These are phyloP conservation scores for Drosophila anomelani DNA, from an alignment of 2,888 invertebrate genomes.

Conservation along the genomic window DNA sequence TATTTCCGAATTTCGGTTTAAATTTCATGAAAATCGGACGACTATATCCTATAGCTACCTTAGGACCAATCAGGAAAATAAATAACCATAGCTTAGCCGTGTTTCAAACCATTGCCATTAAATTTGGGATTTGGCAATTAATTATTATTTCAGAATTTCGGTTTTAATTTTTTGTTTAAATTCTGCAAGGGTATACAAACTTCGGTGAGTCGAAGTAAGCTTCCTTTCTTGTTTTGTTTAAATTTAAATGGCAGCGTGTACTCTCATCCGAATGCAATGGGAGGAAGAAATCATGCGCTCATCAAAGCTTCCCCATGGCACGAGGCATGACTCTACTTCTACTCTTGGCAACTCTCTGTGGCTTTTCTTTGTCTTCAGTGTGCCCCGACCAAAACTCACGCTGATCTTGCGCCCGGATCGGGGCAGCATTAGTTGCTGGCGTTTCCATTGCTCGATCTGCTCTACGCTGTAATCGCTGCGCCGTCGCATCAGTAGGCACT, in stretches of 20 bases:
- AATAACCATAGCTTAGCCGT: too few species aligned
- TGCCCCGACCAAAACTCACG: conserved; percentile 52
- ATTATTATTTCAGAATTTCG: too few species aligned
- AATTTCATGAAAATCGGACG: too few species aligned
- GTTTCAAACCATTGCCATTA: too few species aligned
- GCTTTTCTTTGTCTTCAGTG: conserved; percentile 23
- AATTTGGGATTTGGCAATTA: too few species aligned
- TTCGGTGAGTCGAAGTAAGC: too few species aligned
- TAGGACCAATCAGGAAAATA: too few species aligned
- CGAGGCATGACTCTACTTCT: not conserved
- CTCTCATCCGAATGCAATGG: conserved; percentile 2
- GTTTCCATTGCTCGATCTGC: conserved; percentile 75
- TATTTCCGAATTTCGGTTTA: too few species aligned
- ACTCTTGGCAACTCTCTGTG: not conserved
- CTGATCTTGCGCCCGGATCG: conserved; percentile 67
- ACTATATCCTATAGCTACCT: too few species aligned
- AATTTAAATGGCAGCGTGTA: conserved; percentile 3
- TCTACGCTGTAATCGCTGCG: conserved; percentile 80
- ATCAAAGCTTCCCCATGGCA: conserved; percentile 7
- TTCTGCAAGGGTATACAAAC: too few species aligned
- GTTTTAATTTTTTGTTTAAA: too few species aligned
- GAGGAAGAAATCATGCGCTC: not conserved
- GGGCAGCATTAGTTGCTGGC: conserved; percentile 61
- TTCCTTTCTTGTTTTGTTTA: not conserved
- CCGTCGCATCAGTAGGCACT: conserved; percentile 78